Conservation (phyloP, 2,113 vertebrate genomes). For the Apodemus speciosus region DNA sequence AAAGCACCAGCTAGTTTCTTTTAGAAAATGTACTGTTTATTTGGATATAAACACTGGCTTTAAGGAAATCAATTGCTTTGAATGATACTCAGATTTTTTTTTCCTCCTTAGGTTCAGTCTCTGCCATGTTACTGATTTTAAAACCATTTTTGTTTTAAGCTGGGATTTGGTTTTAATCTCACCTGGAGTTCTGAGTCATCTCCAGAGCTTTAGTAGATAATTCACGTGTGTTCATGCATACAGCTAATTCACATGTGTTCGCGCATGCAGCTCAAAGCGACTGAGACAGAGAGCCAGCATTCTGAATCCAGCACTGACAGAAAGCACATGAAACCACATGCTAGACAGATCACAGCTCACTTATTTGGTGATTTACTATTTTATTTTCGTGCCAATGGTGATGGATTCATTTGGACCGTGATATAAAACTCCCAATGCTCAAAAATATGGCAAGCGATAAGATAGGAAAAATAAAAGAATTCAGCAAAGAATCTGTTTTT, state of each 20-base stretch:
- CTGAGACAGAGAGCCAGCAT: constrained; percentile 42
- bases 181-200: constrained; percentile 15
- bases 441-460: neutral
- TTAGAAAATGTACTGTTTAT: neutral
- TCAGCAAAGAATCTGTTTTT: neutral
- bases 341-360: neutral
- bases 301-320: neutral
- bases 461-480: neutral
- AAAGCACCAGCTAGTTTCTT: neutral
- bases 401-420: neutral
- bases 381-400: constrained; percentile 28
- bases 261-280: neutral
- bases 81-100: neutral
- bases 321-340: neutral
- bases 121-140: neutral
- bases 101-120: neutral
- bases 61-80: neutral
- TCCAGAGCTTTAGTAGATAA: constrained; percentile 3
- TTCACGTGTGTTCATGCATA: neutral
- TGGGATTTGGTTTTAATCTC: constrained; percentile 41
- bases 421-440: constrained; percentile 9
- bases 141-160: neutral
- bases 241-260: constrained; percentile 12
- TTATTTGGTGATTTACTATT: neutral
- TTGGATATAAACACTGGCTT: neutral